phyloP scores from a whole-genome alignment of 2,888 invertebrate genomes.

The Cephus pulcher region DNA sequence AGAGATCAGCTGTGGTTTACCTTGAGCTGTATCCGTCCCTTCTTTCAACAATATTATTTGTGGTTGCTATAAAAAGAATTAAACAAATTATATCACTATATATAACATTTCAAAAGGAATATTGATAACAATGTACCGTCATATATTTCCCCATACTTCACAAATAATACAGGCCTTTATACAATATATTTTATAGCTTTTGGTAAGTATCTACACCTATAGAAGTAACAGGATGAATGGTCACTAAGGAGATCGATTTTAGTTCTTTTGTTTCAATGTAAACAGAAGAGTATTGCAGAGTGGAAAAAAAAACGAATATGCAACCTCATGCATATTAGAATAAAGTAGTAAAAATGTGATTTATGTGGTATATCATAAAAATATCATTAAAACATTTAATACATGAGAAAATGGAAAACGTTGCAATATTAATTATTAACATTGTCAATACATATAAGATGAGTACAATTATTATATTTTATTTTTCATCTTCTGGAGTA shows the following conservation, averaged over 20 bases:
- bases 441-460: not conserved
- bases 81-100: conserved; percentile 9
- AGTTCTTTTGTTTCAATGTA: not conserved
- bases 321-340: not conserved
- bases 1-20: conserved; percentile 94
- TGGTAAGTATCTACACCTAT: not conserved
- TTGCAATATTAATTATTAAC: not conserved
- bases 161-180: conserved; percentile 20
- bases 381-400: not conserved
- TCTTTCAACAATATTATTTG: conserved; percentile 98
- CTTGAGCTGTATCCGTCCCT: conserved; percentile 96
- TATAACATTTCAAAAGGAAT: not conserved
- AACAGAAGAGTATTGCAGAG: not conserved
- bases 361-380: not conserved
- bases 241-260: not conserved
- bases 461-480: not conserved
- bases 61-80: conserved; percentile 80
- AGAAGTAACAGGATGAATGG: not conserved
- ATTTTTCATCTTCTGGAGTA: not conserved
- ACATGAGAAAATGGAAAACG: not conserved
- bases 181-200: not conserved
- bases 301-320: not conserved
- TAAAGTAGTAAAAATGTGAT: not conserved
- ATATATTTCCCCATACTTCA: conserved; percentile 24
- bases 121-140: conserved; percentile 13